A percentile compares a stretch with the other conserved stretches of the same genome.
Conservation (phyloP, 1,140 invertebrate genomes). For the Drosophila eugracilis region DNA sequence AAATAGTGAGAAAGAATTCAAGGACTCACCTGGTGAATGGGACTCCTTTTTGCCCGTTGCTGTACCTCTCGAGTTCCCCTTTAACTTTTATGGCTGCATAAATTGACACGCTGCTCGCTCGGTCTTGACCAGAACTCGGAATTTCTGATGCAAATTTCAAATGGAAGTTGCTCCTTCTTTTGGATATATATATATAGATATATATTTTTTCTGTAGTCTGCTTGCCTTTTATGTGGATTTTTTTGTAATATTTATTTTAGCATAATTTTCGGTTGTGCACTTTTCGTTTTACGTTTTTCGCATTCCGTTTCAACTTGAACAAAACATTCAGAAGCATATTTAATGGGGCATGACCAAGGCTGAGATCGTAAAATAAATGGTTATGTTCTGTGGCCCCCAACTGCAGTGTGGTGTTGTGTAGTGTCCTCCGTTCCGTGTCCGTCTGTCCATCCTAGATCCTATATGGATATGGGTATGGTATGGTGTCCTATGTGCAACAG, state of each 20-base stretch:
- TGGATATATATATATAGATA: not conserved
- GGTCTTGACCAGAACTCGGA: conserved; percentile 24
- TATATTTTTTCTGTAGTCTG: conserved; percentile 18
- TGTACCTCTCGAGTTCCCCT: conserved; percentile 18
- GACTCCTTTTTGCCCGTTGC: not conserved
- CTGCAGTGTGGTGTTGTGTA: conserved; percentile 27
- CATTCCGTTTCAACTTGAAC: conserved; percentile 39
- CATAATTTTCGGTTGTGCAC: conserved; percentile 59
- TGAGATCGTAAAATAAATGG: conserved; percentile 70
- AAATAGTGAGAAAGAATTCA: conserved; percentile 1
- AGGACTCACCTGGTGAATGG: conserved; percentile 37
- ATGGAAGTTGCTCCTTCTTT: conserved; percentile 13
- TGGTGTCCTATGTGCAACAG: conserved; percentile 62
- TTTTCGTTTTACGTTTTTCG: conserved; percentile 29
- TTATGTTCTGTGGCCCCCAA: conserved; percentile 43
- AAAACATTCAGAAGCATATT: conserved; percentile 63
- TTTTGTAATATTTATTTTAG: conserved; percentile 43
- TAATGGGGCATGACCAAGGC: conserved; percentile 67
- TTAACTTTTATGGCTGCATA: conserved; percentile 49
- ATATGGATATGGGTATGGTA: conserved; percentile 1
- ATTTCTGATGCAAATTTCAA: conserved; percentile 45
- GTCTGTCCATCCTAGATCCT: conserved; percentile 6
- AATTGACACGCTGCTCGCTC: conserved; percentile 35
- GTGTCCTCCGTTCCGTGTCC: conserved; percentile 9
- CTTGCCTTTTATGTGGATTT: conserved; percentile 10